Conservation (phyloP, 1,140 invertebrate genomes). For the Leptopilina clavipes region DNA sequence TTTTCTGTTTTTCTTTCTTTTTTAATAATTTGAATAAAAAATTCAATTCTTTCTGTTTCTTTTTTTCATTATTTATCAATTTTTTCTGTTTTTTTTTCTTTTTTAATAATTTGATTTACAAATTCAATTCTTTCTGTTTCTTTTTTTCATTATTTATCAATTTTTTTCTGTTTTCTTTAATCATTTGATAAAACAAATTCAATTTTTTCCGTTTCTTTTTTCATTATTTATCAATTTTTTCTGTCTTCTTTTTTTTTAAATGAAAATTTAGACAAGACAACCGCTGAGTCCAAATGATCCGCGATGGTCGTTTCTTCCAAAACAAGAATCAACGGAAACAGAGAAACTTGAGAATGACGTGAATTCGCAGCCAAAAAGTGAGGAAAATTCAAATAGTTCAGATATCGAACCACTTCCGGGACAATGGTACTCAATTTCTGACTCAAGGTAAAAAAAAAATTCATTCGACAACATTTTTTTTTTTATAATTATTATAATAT, state of each 20-base stretch:
- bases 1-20: not conserved
- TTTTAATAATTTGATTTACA: no score
- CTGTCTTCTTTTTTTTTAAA: not conserved
- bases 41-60: not conserved
- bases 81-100: conserved; percentile 29
- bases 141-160: conserved; percentile 21
- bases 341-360: conserved; percentile 59
- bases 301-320: conserved; percentile 81
- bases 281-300: conserved; percentile 77
- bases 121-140: not conserved
- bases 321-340: conserved; percentile 74
- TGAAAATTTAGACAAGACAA: conserved; percentile 67
- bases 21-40: no score
- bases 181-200: no score
- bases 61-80: conserved; percentile 23
- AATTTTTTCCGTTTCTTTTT: conserved; percentile 1
- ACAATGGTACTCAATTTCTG: conserved; percentile 95
- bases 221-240: conserved; percentile 35
- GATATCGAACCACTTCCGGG: conserved; percentile 79
- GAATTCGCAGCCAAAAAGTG: conserved; percentile 72
- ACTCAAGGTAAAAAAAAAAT: conserved; percentile 77
- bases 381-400: conserved; percentile 68
- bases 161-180: conserved; percentile 34
- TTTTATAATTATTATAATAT: no score
- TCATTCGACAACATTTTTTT: no score